phyloP scores from a whole-genome alignment of 2,797 vertebrate species.

The Gymnopithys bicolor region DNA sequence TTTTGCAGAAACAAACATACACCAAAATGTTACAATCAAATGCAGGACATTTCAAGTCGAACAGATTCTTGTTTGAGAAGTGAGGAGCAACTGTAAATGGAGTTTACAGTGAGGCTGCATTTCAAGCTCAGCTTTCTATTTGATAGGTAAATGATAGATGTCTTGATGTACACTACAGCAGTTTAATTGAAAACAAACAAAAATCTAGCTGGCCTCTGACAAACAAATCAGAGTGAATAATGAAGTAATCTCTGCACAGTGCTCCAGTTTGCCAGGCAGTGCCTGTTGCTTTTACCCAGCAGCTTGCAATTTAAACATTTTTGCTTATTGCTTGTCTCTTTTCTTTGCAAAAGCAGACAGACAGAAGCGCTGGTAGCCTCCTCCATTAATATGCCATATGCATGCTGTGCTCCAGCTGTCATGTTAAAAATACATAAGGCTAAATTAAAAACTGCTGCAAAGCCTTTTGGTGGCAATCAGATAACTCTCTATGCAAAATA shows the following conservation, averaged over 20 bases:
- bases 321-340: slow-evolving; percentile 29
- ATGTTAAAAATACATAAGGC: slow-evolving; percentile 73
- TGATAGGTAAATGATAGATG: neutral
- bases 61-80: neutral
- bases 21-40: neutral
- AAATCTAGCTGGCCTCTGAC: neutral
- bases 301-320: slow-evolving; percentile 28
- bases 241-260: neutral
- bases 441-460: slow-evolving; percentile 72
- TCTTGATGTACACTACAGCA: neutral
- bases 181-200: slow-evolving; percentile 48
- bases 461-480: slow-evolving; percentile 54
- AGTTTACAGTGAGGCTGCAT: neutral
- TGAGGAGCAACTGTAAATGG: neutral
- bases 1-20: slow-evolving; percentile 1
- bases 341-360: neutral
- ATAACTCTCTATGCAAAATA: slow-evolving; percentile 46
- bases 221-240: neutral
- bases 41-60: neutral
- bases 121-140: neutral
- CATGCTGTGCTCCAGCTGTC: slow-evolving; percentile 61
- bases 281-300: neutral
- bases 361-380: neutral
- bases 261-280: neutral
- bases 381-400: slow-evolving; percentile 53